Conservation (phyloP, 1,140 invertebrate genomes). For the Caenorhabditis tropicalis region DNA sequence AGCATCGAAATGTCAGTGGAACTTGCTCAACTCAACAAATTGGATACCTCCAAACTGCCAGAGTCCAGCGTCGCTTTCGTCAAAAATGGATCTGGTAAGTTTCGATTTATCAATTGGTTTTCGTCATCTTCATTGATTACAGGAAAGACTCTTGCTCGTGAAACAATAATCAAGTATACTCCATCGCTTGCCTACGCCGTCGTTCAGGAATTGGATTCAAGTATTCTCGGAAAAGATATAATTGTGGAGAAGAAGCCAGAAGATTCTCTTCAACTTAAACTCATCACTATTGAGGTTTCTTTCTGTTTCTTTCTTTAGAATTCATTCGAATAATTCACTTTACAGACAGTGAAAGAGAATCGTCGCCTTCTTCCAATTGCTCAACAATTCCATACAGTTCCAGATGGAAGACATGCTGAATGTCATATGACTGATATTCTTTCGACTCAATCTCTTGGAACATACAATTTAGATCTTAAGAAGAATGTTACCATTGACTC, state of each 20-base stretch:
- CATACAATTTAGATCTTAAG: constrained; percentile 67
- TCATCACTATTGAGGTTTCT: constrained; percentile 44
- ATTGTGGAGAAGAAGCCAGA: constrained; percentile 20
- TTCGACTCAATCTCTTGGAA: constrained; percentile 65
- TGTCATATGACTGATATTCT: constrained; percentile 68
- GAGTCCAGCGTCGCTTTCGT: constrained; percentile 16
- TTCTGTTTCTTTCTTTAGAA: neutral
- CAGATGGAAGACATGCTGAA: constrained; percentile 61
- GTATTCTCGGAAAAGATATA: constrained; percentile 37
- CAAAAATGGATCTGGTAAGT: constrained; percentile 8
- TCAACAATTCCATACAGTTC: constrained; percentile 68
- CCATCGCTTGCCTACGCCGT: constrained; percentile 42
- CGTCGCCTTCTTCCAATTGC: constrained; percentile 65
- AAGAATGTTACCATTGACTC: constrained; percentile 71
- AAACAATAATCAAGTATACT: constrained; percentile 45
- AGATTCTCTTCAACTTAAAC: constrained; percentile 30
- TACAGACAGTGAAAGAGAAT: constrained; percentile 49
- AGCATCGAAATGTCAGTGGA: neutral
- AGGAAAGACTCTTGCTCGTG: constrained; percentile 37
- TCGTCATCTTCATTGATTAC: neutral
- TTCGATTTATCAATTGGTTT: no score
- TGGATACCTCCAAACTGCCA: constrained; percentile 19
- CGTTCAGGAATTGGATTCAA: constrained; percentile 1
- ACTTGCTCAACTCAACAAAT: constrained; percentile 24
- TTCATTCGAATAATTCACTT: neutral